Evolutionary conservation across 1,140 invertebrate genomes (phyloP), one percentile per base, ranked within the genome.

Genomic region (Diorhabda carinulata): DNA sequence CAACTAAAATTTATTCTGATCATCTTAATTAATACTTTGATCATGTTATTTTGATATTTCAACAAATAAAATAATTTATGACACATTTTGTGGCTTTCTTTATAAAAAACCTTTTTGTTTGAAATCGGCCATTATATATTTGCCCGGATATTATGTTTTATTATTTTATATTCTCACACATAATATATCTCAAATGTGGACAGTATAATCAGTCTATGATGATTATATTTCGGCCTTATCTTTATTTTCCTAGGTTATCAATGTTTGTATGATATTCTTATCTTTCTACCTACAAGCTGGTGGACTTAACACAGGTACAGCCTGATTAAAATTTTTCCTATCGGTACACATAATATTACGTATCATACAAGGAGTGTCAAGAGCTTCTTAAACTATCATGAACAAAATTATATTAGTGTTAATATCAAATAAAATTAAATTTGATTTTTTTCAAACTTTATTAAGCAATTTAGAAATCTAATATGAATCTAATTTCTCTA

Each of bases 201-300:
- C 47, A 52, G 47, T 52, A 52, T 52, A 52, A 52, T 52, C n/a
- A 52, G 6, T 52, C 47, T 52, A 52, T 52, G 47, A 52, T 65
- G 64, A 52, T 65, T 45, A 57, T 56, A 57, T 57, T 65, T 65
- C 5, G 52, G 10, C 52, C 64, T 65, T 65, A 65, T 65, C 64
- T 65, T 57, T 65, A 45, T 65, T 56, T 65, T 65, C 64, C 56
- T 65, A 57, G 64, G 64, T 65, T 65, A 65, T 65, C 64, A 57
- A 10, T 65, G 64, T 65, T 65, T 65, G 64, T 57, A 47, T 65
- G 64, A 65, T 65, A 65, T 57, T 56, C 64, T 65, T 65, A 65
- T 65, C 64, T 57, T 57, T 65, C 40, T 57, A 56, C 64, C 61
- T 63, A 63, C 52, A 65, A 25, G 52, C 47, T 65, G 64, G 47